Conservation (phyloP, 2,113 vertebrate genomes). For the Mirounga angustirostris region DNA sequence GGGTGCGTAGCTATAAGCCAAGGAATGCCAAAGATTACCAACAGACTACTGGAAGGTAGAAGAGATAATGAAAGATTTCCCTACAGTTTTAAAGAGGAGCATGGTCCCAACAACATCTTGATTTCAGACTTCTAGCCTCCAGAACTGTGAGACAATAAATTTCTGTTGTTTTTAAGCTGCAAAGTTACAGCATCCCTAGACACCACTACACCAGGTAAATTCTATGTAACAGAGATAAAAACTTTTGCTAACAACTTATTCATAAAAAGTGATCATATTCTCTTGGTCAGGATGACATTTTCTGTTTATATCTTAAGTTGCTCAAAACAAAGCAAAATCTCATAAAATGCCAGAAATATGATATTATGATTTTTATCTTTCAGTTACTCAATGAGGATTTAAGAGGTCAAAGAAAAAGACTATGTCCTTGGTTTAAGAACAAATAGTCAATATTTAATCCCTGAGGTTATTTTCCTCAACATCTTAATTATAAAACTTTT, state of each 20-base stretch:
- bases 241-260: background rate
- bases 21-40: background rate
- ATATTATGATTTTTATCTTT: conserved; percentile 6
- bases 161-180: background rate
- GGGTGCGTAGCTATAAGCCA: background rate
- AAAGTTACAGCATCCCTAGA: background rate
- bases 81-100: background rate
- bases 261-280: background rate
- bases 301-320: background rate
- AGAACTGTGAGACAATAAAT: background rate
- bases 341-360: background rate
- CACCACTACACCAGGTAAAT: background rate
- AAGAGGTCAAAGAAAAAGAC: conserved; percentile 36
- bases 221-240: background rate
- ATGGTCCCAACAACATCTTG: background rate
- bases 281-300: background rate
- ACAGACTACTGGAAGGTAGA: background rate
- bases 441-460: conserved; percentile 24
- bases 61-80: background rate
- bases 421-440: background rate
- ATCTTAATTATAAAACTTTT: background rate
- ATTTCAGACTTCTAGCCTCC: background rate
- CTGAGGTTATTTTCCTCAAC: background rate
- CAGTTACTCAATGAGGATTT: background rate
- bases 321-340: conserved; percentile 3